A percentile compares a stretch with the other conserved stretches of the same genome.
Evolutionary conservation across 2,113 vertebrate species (phyloP).

Genomic region (Papio anubis): DNA sequence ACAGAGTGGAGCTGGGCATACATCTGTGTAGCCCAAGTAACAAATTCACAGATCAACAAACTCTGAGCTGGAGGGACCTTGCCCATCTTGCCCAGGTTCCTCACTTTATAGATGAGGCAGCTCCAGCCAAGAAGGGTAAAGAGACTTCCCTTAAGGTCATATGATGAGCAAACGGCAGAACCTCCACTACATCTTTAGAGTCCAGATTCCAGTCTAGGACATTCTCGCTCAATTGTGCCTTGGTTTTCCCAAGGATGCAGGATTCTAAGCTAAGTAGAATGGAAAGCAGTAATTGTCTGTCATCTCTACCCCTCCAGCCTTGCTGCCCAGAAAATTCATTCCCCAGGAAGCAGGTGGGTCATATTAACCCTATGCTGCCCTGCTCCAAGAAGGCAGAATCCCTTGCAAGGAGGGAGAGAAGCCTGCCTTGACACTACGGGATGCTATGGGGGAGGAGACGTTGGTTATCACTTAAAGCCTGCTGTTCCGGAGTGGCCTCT

Average conservation of each 20-base stretch:
- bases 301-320: fast-evolving
- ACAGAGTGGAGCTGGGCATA: not conserved
- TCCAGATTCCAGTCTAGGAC: not conserved
- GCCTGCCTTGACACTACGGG: not conserved
- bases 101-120: not conserved
- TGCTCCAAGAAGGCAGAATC: not conserved
- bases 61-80: not conserved
- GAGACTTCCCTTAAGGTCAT: not conserved
- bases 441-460: no score
- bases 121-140: not conserved
- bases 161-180: not conserved
- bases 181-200: not conserved
- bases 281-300: not conserved
- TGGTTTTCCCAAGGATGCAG: not conserved
- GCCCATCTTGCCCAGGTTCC: not conserved
- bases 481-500: not conserved
- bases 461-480: not conserved
- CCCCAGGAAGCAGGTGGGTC: not conserved
- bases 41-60: not conserved
- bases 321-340: not conserved
- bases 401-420: fast-evolving
- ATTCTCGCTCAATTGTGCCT: not conserved
- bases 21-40: not conserved
- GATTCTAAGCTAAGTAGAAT: not conserved
- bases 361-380: not conserved